Evolutionary conservation across 2,797 vertebrate genomes (phyloP), one percentile per base, ranked within the genome.

Genomic region (Chrosomus eos): DNA sequence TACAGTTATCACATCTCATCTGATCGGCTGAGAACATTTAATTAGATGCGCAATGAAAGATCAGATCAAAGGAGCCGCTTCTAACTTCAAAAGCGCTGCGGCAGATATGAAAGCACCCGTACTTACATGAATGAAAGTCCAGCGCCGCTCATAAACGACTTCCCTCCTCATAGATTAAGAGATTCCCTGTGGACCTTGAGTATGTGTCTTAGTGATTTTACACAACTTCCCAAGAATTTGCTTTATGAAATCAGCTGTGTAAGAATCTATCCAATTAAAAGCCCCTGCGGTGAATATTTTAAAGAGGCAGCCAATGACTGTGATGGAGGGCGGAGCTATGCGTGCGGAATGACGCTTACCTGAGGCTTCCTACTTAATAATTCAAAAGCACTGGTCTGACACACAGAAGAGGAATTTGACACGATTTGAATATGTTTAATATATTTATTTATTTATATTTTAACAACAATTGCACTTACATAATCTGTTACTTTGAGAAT

Each of bases 141-240:
- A 14, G 68, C 62, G 51, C 36, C 9, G 64, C 62, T 58, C 72
- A 79, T 78, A 58, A 67, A 78, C 1, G 33, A 55, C 18, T 81
- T 70, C 74, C 79, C 74, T 79, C 75, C 62, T 58, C 48, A 70
- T 40, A 70, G 79, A 48, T 62, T 84, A 80, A 64, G 70, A 51
- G 76, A 80, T 51, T 81, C 82, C 66, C 87, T 68, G 85, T 79
- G 80, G 85, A 85, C 83, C 76, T 66, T 81, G 88, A 84, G 73
- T 88, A 90, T 91, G 90, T 93, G 92, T 92, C 93, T 83, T 92
- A 58, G 66, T 81, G 91, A 92, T 91, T 92, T 93, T 85, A 91
- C 91, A 91, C 93, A 95, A 95, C 93, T 95, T 95, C 90, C 85
- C 89, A 91, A 93, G 92, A 88, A 93, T 90, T 93, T 93, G 92